A percentile compares a stretch with the other conserved stretches of the same genome.
These are phyloP conservation scores for Hydrolagus affinis DNA, from an alignment of 2,113 vertebrate genomes.

Conservation along the genomic window DNA sequence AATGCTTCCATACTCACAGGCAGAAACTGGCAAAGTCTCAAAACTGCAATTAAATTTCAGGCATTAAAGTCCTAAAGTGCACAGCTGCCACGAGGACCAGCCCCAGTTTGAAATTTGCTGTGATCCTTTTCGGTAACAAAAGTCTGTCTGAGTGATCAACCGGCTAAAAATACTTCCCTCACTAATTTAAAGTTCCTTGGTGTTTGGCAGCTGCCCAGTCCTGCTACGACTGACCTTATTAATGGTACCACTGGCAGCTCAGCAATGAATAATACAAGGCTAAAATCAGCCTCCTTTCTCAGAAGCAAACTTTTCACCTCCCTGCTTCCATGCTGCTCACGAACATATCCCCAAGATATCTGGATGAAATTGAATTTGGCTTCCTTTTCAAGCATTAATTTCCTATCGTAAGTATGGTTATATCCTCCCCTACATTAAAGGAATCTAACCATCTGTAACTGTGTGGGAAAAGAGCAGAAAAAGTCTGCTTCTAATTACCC, in stretches of 20 bases:
- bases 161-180: not conserved
- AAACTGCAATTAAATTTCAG: not conserved
- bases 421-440: conserved; percentile 77
- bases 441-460: conserved; percentile 76
- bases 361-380: conserved; percentile 82
- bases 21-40: not conserved
- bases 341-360: conserved; percentile 70
- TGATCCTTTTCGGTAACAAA: not conserved
- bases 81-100: not conserved
- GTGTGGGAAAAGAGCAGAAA: conserved; percentile 50
- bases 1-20: not conserved
- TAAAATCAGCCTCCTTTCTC: conserved; percentile 59
- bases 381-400: conserved; percentile 78
- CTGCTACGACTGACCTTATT: conserved; percentile 46
- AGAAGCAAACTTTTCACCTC: conserved; percentile 56
- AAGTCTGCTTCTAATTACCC: conserved; percentile 68
- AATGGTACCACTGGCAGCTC: conserved; percentile 50
- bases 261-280: conserved; percentile 70
- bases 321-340: conserved; percentile 62
- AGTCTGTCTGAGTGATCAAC: not conserved
- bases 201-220: conserved; percentile 60
- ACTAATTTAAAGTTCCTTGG: conserved; percentile 55
- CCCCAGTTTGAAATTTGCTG: not conserved
- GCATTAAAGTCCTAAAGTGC: not conserved
- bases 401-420: conserved; percentile 78